Conservation (phyloP, 1,140 invertebrate genomes). For the Drosophila navojoa region DNA sequence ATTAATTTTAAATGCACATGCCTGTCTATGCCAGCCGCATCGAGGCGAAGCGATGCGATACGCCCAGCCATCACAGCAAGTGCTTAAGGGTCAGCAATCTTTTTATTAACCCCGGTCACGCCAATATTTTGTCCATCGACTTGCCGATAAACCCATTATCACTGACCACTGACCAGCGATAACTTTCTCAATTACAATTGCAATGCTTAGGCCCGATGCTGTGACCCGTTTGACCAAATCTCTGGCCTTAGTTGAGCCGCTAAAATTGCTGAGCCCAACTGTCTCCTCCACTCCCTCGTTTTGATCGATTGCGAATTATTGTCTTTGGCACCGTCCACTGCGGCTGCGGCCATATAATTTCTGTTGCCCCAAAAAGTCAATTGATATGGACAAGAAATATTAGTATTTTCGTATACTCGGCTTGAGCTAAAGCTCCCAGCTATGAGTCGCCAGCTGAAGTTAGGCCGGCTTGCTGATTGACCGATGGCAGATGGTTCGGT, state of each 20-base stretch:
- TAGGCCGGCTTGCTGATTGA: slow-evolving; percentile 35
- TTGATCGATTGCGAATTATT: slow-evolving; percentile 66
- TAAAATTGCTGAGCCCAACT: slow-evolving; percentile 58
- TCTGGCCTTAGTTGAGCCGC: slow-evolving; percentile 71
- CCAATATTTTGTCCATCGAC: slow-evolving; percentile 53
- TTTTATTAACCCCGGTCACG: slow-evolving; percentile 73
- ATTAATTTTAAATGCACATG: slow-evolving; percentile 73
- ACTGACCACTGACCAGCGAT: slow-evolving; percentile 41
- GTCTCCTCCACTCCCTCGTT: slow-evolving; percentile 15
- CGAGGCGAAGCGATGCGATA: slow-evolving; percentile 32
- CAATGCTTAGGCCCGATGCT: slow-evolving; percentile 35
- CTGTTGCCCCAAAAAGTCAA: slow-evolving; percentile 74
- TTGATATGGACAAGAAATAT: slow-evolving; percentile 75
- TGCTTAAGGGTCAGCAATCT: slow-evolving; percentile 66
- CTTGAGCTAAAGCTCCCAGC: slow-evolving; percentile 21
- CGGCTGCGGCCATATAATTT: slow-evolving; percentile 57
- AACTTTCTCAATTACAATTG: slow-evolving; percentile 50
- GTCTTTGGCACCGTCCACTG: slow-evolving; percentile 65
- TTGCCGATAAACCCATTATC: slow-evolving; percentile 69
- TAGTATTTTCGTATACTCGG: slow-evolving; percentile 65
- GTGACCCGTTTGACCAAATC: slow-evolving; percentile 66
- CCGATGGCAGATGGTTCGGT: slow-evolving; percentile 54
- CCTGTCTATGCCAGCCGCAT: slow-evolving; percentile 44
- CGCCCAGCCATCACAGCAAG: slow-evolving; percentile 26
- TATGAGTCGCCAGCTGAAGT: slow-evolving; percentile 17